Evolutionary conservation across 1,140 invertebrate genomes (phyloP).

Genomic region (Phymastichus coffea): DNA sequence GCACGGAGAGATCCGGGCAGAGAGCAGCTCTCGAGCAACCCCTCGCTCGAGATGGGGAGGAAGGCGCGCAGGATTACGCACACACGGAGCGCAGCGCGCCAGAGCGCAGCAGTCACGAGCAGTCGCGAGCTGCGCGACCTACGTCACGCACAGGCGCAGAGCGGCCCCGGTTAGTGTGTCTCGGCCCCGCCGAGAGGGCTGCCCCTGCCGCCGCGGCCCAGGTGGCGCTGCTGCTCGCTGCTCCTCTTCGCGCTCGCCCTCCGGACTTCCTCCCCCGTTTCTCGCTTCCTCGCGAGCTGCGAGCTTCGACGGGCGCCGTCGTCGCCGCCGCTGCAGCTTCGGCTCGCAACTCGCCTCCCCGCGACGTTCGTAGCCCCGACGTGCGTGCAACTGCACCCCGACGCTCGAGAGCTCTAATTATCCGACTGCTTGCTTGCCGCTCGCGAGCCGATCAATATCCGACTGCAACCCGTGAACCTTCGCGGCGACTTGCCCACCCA

Average conservation of each 20-base stretch:
- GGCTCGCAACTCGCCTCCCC: no score
- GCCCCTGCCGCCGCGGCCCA: no score
- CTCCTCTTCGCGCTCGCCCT: not conserved
- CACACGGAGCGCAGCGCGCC: no score
- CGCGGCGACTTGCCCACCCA: no score
- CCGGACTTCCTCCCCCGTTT: not conserved
- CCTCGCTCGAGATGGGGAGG: no score
- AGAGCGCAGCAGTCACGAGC: not conserved
- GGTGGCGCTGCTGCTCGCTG: not conserved
- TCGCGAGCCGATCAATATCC: conserved; percentile 5
- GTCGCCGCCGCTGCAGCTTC: not conserved
- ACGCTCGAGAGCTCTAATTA: not conserved
- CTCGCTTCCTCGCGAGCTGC: not conserved
- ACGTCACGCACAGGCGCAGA: not conserved
- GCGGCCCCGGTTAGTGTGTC: no score
- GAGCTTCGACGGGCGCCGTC: not conserved
- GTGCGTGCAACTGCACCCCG: no score
- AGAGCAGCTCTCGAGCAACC: no score
- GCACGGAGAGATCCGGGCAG: not conserved
- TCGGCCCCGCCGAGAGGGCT: no score
- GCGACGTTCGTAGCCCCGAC: no score
- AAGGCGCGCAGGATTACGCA: no score
- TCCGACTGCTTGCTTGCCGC: not conserved
- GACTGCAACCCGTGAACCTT: no score
- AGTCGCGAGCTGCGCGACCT: not conserved